These are phyloP conservation scores for Clinocottus analis DNA, from an alignment of 2,113 vertebrate genomes.

Conservation along the genomic window DNA sequence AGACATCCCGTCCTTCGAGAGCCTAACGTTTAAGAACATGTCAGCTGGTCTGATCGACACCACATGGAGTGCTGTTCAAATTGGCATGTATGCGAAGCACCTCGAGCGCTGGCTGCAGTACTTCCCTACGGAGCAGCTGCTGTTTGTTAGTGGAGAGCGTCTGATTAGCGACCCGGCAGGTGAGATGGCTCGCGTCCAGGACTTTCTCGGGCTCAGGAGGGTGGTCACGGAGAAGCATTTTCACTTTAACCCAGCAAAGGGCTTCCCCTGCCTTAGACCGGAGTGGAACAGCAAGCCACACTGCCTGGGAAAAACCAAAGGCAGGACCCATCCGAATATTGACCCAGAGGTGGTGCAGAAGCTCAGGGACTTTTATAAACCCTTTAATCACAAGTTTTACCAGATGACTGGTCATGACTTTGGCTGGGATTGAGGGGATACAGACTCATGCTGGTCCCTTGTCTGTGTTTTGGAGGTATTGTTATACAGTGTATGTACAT, in stretches of 20 bases:
- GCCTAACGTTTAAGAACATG: slow-evolving; percentile 92
- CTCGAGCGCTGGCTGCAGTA: slow-evolving; percentile 93
- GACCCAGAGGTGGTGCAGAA: slow-evolving; percentile 86
- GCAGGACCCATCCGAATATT: slow-evolving; percentile 91
- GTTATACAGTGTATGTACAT: slow-evolving; percentile 78
- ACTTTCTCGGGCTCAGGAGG: slow-evolving; percentile 92
- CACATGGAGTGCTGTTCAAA: slow-evolving; percentile 95
- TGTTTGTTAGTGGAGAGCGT: slow-evolving; percentile 94
- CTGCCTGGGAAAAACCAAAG: slow-evolving; percentile 94
- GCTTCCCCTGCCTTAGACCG: slow-evolving; percentile 94
- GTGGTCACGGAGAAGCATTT: slow-evolving; percentile 94
- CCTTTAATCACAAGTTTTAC: slow-evolving; percentile 95
- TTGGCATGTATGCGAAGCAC: slow-evolving; percentile 95
- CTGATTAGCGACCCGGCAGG: slow-evolving; percentile 91
- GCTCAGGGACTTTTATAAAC: slow-evolving; percentile 91
- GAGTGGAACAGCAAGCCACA: slow-evolving; percentile 90
- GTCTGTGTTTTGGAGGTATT: slow-evolving; percentile 69
- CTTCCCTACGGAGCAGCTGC: slow-evolving; percentile 90
- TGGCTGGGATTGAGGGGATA: slow-evolving; percentile 85
- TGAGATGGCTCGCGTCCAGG: slow-evolving; percentile 92
- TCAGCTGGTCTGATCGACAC: slow-evolving; percentile 91
- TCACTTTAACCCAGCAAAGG: slow-evolving; percentile 97
- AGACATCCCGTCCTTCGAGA: slow-evolving; percentile 93
- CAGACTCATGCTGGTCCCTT: slow-evolving; percentile 32
- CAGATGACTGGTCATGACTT: slow-evolving; percentile 91